Base-by-base conservation (phyloP, 2,113 vertebrate species). In the Trichechus manatus region DNA sequence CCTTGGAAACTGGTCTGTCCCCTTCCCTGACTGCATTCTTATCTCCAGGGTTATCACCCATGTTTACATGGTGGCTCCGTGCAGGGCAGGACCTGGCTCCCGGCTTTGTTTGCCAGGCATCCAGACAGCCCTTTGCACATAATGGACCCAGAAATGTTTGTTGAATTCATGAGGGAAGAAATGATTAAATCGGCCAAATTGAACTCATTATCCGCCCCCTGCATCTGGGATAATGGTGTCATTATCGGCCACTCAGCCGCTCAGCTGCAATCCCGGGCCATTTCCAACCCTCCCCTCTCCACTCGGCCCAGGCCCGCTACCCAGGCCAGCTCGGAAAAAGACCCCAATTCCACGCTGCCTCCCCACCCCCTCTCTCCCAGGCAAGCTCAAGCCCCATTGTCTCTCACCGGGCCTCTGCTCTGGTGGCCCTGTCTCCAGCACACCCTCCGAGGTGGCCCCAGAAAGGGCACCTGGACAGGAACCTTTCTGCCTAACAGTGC, bases 91-190 rank as follows among this genome's bases (percentile, higher is more conserved):
- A 9, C 31, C 79, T 56, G 5, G n/a, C 56, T 53, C 64, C 42
- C 10, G 6, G 17, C 78, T 25, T 42, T 36, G 79, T 83, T 72
- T 84, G 79, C 87, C 9, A 53, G 61, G 91, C 22, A 1, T 19
- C 85, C n/a, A n/a, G 64, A 6, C 53, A 2, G 20, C 0, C 27
- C 44, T 92, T 44, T 82, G 86, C 64, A 9, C 95, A 56, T 83
- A 96, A 95, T 75, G 94, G 91, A 44, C 78, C 97, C 83, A 93
- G 97, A 94, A 97, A 97, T 87, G 92, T 97, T 89, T 93, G 93
- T 80, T 94, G 96, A 94, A 94, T 89, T 77, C 96, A 59, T 13
- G 89, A 93, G 93, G 80, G 93, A 93, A 97, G 91, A 97, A 97
- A 84, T 96, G 68, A 96, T 93, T 89, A 95, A 94, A 97, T 94